A percentile compares a stretch with the other conserved stretches of the same genome.
Evolutionary conservation across 53 echinoderm and acorn worm species (phyloP).

Genomic region (Antedon mediterranea): DNA sequence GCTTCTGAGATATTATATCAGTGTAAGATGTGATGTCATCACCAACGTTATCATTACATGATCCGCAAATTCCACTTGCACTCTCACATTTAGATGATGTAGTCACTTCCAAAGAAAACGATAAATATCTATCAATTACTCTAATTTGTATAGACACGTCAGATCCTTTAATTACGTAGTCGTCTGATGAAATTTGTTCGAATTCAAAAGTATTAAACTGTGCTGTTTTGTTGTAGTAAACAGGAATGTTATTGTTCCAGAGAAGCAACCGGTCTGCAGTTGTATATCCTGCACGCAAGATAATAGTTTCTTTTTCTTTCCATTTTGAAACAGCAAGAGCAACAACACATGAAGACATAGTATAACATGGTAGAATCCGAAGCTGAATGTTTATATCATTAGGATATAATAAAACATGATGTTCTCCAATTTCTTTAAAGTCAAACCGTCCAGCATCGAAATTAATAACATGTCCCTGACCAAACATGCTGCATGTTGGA

Average conservation of each 20-base stretch:
- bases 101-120: conserved; percentile 14
- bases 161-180: conserved; percentile 25
- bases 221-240: conserved; percentile 15
- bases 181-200: conserved; percentile 24
- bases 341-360: conserved; percentile 43
- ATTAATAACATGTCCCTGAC: conserved; percentile 62
- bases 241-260: conserved; percentile 33
- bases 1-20: conserved; percentile 5
- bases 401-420: conserved; percentile 8
- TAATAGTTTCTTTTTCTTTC: conserved; percentile 18
- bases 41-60: conserved; percentile 47
- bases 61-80: conserved; percentile 54
- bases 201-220: conserved; percentile 20
- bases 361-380: conserved; percentile 56
- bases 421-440: conserved; percentile 84
- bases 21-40: conserved; percentile 44
- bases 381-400: conserved; percentile 36
- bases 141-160: conserved; percentile 19
- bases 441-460: conserved; percentile 67
- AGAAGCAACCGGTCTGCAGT: conserved; percentile 32
- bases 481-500: conserved; percentile 44
- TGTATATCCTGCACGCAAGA: conserved; percentile 45
- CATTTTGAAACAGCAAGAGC: conserved; percentile 34
- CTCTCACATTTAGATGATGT: conserved; percentile 17
- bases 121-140: conserved; percentile 42